phyloP scores from a whole-genome alignment of 2,888 invertebrate genomes.

The Cyrtodaria siliqua region DNA sequence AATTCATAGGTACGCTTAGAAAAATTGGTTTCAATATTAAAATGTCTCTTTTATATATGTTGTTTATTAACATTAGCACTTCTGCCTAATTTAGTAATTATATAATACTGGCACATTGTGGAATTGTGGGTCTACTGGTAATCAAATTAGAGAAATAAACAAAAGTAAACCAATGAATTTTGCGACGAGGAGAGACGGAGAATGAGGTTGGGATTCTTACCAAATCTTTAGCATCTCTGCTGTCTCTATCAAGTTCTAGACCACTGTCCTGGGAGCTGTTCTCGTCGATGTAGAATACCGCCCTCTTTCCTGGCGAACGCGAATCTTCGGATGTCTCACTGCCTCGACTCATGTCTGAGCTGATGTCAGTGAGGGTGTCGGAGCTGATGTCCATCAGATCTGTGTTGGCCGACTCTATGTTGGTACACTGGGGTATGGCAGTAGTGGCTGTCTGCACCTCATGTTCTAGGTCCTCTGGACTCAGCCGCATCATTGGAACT shows the following conservation, averaged over 20 bases:
- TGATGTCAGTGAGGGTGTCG: constrained; percentile 28
- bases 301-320: constrained; percentile 24
- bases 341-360: constrained; percentile 23
- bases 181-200: no score
- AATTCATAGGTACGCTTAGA: no score
- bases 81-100: no score
- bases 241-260: constrained; percentile 76
- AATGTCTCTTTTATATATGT: no score
- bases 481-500: constrained; percentile 68
- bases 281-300: constrained; percentile 70
- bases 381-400: constrained; percentile 35
- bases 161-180: no score
- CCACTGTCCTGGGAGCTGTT: constrained; percentile 83
- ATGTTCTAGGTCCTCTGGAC: constrained; percentile 52
- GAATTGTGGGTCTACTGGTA: no score
- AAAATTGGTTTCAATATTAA: no score
- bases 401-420: constrained; percentile 19
- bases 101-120: no score
- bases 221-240: constrained; percentile 52
- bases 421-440: constrained; percentile 37
- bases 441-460: constrained; percentile 28
- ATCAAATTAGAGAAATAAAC: no score
- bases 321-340: not conserved
- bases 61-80: no score
- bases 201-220: no score